phyloP scores from a whole-genome alignment of 2,113 vertebrate species.

The Dasypus novemcinctus region DNA sequence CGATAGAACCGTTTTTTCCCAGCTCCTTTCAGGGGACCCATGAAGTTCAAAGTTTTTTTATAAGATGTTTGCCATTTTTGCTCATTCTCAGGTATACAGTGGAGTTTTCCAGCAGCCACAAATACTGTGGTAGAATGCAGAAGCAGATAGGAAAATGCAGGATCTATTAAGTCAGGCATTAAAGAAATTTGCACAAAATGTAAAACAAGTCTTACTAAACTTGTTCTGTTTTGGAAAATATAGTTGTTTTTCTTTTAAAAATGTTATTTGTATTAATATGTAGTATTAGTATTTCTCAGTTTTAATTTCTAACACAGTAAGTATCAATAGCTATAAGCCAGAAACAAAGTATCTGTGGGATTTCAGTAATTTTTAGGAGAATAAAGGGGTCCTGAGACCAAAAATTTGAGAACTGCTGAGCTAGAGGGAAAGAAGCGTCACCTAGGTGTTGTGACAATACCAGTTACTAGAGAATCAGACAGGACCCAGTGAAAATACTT shows the following conservation, averaged over 20 bases:
- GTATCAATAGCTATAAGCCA: neutral
- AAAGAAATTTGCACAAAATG: neutral
- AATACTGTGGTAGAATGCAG: neutral
- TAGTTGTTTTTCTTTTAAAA: slow-evolving; percentile 20
- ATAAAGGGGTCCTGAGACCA: neutral
- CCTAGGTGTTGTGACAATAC: neutral
- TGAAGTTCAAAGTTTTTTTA: neutral
- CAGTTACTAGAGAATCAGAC: neutral
- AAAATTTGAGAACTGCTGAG: neutral
- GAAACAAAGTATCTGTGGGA: neutral
- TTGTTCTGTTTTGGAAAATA: neutral
- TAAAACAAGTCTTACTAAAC: neutral
- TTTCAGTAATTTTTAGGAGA: neutral
- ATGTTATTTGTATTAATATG: neutral
- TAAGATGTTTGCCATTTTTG: neutral
- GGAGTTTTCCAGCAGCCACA: neutral
- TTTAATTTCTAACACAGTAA: slow-evolving; percentile 27
- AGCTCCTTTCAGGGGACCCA: neutral
- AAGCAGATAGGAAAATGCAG: neutral
- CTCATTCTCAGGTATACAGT: neutral
- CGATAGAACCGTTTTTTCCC: neutral
- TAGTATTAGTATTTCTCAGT: slow-evolving; percentile 29
- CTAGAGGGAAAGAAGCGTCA: neutral
- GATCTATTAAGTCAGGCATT: neutral
- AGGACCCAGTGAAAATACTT: neutral